These are phyloP conservation scores for Rhyacophila brunnea DNA, from an alignment of 1,140 invertebrate genomes.

Conservation along the genomic window DNA sequence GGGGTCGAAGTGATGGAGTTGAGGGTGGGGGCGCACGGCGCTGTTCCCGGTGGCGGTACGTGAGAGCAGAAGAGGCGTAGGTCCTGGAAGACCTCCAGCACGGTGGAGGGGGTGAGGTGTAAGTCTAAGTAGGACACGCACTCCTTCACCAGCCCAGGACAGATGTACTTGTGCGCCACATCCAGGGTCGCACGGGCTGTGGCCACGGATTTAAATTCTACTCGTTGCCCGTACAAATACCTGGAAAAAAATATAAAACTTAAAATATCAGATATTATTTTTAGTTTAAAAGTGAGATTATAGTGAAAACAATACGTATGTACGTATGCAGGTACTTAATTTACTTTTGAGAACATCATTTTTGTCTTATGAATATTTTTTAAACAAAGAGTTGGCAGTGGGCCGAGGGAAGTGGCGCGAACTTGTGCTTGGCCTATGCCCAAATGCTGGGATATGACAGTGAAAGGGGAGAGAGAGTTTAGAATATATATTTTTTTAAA, in stretches of 20 bases:
- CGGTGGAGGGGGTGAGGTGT: constrained; percentile 28
- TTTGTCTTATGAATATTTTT: too few relatives aligned
- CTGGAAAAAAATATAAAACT: constrained; percentile 30
- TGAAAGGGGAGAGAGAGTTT: too few relatives aligned
- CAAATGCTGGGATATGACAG: too few relatives aligned
- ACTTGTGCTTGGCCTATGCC: too few relatives aligned
- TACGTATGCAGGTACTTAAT: too few relatives aligned
- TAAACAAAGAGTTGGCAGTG: too few relatives aligned
- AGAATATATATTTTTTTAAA: too few relatives aligned
- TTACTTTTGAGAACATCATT: too few relatives aligned
- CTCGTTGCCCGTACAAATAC: constrained; percentile 62
- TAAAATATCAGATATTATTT: too few relatives aligned
- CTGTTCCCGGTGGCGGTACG: constrained; percentile 46
- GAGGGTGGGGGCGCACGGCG: constrained; percentile 37
- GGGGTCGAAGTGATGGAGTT: constrained; percentile 43
- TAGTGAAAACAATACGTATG: too few relatives aligned
- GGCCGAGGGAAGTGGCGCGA: too few relatives aligned
- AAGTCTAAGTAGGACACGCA: constrained; percentile 61
- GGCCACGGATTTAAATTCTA: constrained; percentile 61
- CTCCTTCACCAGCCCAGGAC: constrained; percentile 58
- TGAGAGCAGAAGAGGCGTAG: constrained; percentile 48
- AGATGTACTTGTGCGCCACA: constrained; percentile 68
- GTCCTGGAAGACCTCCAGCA: constrained; percentile 47
- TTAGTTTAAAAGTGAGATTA: too few relatives aligned
- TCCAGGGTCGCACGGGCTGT: constrained; percentile 65